These are phyloP conservation scores for Lacerta agilis DNA, from an alignment of 2,797 vertebrate genomes.

Conservation along the genomic window DNA sequence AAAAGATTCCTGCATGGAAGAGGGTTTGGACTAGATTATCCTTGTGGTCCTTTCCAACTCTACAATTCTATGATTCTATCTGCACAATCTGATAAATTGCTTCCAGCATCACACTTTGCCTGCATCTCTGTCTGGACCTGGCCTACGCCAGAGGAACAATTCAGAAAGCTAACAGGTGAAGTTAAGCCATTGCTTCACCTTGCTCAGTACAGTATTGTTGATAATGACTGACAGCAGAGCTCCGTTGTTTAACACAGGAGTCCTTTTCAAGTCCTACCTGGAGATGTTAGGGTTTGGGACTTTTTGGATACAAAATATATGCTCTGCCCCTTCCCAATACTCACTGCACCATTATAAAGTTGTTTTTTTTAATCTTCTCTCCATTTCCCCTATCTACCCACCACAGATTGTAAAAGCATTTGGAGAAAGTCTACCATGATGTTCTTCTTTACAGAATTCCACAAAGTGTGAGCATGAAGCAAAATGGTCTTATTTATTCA, in stretches of 20 bases:
- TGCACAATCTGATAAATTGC: not conserved
- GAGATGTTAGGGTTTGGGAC: too few relatives aligned
- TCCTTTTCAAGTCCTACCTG: too few relatives aligned
- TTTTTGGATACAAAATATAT: too few relatives aligned
- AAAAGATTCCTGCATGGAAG: too few relatives aligned
- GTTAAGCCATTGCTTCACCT: not conserved
- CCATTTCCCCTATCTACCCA: not conserved
- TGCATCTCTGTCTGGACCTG: too few relatives aligned
- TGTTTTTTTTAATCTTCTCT: not conserved
- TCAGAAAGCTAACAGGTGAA: not conserved
- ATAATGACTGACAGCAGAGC: not conserved
- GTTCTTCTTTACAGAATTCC: not conserved
- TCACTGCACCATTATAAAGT: not conserved
- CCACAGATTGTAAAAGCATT: not conserved
- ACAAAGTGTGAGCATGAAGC: not conserved
- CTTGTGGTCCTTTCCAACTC: too few relatives aligned
- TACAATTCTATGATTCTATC: too few relatives aligned
- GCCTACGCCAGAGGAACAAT: not conserved
- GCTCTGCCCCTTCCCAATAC: not conserved
- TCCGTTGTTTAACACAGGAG: too few relatives aligned
- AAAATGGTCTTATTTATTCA: not conserved
- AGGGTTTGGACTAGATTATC: too few relatives aligned
- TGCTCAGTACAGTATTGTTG: not conserved
- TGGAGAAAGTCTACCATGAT: not conserved
- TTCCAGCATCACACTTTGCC: not conserved